These are phyloP conservation scores for Sebastes dallii DNA, from an alignment of 2,797 vertebrate genomes.

Conservation along the genomic window DNA sequence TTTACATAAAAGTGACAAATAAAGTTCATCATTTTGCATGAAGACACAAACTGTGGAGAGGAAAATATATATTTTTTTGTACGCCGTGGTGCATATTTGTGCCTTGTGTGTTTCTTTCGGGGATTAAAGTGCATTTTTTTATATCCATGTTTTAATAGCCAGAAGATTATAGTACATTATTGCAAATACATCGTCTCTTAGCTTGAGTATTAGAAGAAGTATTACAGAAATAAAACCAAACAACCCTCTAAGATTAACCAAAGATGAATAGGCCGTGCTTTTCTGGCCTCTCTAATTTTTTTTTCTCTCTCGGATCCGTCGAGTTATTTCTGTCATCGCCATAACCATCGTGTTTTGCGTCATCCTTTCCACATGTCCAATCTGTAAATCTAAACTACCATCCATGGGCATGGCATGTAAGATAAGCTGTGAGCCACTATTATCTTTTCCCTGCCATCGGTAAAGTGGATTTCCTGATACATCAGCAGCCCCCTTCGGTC, in stretches of 20 bases:
- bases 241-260: constrained; percentile 23
- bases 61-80: neutral
- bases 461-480: constrained; percentile 73
- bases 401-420: constrained; percentile 46
- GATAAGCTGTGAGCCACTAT: constrained; percentile 66
- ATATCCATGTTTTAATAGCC: constrained; percentile 20
- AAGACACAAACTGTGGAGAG: neutral
- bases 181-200: constrained; percentile 22
- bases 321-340: constrained; percentile 66
- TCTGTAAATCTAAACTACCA: constrained; percentile 58
- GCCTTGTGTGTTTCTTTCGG: constrained; percentile 19
- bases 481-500: constrained; percentile 54
- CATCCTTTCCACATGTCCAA: constrained; percentile 56
- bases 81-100: neutral
- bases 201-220: neutral
- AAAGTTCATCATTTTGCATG: constrained; percentile 4
- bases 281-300: constrained; percentile 11
- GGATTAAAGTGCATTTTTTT: constrained; percentile 28
- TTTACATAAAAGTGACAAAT: neutral
- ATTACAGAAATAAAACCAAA: constrained; percentile 20
- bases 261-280: constrained; percentile 25
- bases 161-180: constrained; percentile 29
- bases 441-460: constrained; percentile 67
- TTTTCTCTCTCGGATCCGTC: constrained; percentile 31
- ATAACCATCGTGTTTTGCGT: constrained; percentile 45